A percentile compares a stretch with the other conserved stretches of the same genome.
Evolutionary conservation across 2,113 vertebrate species (phyloP).

Genomic region (Benitochromis conjunctus): DNA sequence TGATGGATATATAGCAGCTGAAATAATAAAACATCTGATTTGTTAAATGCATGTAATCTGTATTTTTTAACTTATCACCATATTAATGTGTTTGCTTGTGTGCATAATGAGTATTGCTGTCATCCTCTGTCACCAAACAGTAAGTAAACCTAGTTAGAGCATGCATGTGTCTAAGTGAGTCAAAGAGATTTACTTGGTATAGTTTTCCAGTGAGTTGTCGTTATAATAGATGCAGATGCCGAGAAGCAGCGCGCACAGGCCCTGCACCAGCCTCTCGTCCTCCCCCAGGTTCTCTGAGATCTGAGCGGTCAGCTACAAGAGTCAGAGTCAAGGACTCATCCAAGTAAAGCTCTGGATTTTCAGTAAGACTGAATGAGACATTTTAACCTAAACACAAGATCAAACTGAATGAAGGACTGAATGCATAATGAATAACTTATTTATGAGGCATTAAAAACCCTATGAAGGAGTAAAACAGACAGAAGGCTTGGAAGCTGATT

Average conservation of each 20-base stretch:
- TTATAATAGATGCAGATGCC: constrained; percentile 98
- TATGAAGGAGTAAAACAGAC: not conserved
- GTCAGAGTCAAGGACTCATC: constrained; percentile 73
- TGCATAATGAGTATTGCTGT: not conserved
- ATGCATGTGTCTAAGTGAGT: not conserved
- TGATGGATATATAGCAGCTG: not conserved
- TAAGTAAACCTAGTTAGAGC: not conserved
- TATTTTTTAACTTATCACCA: not conserved
- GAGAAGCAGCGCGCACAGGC: constrained; percentile 89
- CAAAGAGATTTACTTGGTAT: constrained; percentile 81
- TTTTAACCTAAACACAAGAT: not conserved
- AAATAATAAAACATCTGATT: not conserved
- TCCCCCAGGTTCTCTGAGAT: constrained; percentile 98
- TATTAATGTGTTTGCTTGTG: not conserved
- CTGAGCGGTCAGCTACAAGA: constrained; percentile 90
- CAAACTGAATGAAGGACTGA: not conserved
- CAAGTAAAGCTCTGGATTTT: not conserved
- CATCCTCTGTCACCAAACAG: not conserved
- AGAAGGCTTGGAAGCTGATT: not conserved
- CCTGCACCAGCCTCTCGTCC: constrained; percentile 94
- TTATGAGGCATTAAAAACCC: not conserved
- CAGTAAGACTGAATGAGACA: not conserved
- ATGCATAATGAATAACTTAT: not conserved
- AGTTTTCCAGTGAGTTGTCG: constrained; percentile 95
- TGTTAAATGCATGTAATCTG: not conserved